phyloP scores from a whole-genome alignment of 2,888 invertebrate genomes.

The Tetranychus piercei region DNA sequence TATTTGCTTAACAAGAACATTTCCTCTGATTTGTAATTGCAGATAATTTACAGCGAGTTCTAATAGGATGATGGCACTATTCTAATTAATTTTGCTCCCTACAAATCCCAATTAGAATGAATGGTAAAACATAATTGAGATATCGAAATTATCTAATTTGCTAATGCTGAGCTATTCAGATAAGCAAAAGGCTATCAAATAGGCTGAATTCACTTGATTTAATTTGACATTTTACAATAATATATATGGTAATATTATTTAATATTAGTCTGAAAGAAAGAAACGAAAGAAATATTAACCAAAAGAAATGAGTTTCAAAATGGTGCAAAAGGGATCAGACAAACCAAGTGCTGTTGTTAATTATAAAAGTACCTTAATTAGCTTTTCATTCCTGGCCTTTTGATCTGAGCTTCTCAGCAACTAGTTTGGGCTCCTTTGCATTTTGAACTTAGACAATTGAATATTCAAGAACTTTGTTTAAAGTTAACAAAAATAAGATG shows the following conservation, averaged over 20 bases:
- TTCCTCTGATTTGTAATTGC: neutral
- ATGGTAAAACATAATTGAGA: neutral
- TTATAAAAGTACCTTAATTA: constrained; percentile 3
- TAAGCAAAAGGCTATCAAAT: neutral
- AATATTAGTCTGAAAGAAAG: neutral
- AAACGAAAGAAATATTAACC: constrained; percentile 22
- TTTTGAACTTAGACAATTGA: neutral
- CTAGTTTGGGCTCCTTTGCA: neutral
- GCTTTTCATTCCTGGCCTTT: neutral
- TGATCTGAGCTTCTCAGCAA: constrained; percentile 8
- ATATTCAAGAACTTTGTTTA: neutral
- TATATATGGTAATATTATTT: too few species aligned
- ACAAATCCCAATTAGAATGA: neutral
- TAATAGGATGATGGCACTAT: constrained; percentile 15
- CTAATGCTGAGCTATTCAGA: too few species aligned
- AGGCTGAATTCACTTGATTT: neutral
- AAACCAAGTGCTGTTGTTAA: constrained; percentile 2
- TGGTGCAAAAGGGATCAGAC: constrained; percentile 23
- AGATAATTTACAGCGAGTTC: neutral
- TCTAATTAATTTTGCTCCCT: neutral
- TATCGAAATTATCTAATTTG: too few species aligned
- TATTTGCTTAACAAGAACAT: constrained; percentile 21
- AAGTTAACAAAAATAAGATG: neutral
- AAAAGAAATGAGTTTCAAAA: constrained; percentile 24
- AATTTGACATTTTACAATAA: neutral